Percentiles rank a stretch among this genome's conserved stretches.
Evolutionary conservation across 2,888 invertebrate species (phyloP).

Genomic region (Drosophila suboccidentalis): DNA sequence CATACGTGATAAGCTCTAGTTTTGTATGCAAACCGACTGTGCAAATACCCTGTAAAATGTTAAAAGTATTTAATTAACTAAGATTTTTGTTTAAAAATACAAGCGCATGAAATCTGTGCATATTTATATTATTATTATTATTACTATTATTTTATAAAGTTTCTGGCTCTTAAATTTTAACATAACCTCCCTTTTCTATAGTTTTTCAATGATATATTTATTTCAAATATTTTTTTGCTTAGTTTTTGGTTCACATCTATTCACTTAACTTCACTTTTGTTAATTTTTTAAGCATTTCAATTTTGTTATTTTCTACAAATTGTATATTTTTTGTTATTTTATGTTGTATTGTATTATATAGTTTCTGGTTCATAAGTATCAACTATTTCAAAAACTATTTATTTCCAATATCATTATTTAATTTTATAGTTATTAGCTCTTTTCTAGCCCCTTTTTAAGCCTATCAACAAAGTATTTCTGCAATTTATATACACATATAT

Average conservation of each 20-base stretch:
- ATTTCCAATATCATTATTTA: too few relatives aligned
- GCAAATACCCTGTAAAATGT: constrained; percentile 1
- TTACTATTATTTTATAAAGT: neutral
- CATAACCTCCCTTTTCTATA: too few relatives aligned
- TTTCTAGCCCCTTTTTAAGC: neutral
- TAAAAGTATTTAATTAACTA: neutral
- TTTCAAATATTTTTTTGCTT: neutral
- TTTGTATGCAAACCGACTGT: neutral
- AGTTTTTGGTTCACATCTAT: neutral
- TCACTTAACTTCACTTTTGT: too few relatives aligned
- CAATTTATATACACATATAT: too few relatives aligned
- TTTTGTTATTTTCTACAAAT: too few relatives aligned
- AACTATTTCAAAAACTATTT: too few relatives aligned
- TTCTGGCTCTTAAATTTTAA: neutral
- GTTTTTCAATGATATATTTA: neutral
- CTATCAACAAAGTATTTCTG: neutral
- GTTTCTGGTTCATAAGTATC: too few relatives aligned
- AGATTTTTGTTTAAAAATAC: neutral
- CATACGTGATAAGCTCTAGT: neutral
- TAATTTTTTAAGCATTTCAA: too few relatives aligned
- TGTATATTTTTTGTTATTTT: too few relatives aligned
- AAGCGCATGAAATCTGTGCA: too few relatives aligned
- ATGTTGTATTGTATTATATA: too few relatives aligned
- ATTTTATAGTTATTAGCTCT: neutral
- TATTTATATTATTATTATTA: neutral